Conservation (phyloP, 2,888 invertebrate species). For the Drosophila greeni region DNA sequence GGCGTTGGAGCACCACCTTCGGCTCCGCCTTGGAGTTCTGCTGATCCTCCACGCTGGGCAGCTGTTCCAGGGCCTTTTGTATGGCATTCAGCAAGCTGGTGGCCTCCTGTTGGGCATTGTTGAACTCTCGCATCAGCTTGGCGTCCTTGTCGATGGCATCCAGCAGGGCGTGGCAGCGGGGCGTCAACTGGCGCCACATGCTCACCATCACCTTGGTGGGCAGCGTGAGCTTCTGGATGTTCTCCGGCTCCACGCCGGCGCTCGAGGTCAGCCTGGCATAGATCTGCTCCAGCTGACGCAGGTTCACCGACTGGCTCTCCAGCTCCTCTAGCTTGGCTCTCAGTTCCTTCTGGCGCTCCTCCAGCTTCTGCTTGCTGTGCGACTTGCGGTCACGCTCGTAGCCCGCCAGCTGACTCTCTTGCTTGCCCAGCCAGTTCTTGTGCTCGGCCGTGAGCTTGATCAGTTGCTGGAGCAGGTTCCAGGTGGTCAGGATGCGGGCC, state of each 20-base stretch:
- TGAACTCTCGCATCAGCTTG: constrained; percentile 84
- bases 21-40: constrained; percentile 59
- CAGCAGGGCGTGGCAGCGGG: constrained; percentile 81
- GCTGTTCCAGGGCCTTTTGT: constrained; percentile 85
- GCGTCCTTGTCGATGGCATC: constrained; percentile 82
- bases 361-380: constrained; percentile 81
- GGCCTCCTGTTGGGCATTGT: constrained; percentile 85
- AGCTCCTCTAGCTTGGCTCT: constrained; percentile 81
- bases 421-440: constrained; percentile 82
- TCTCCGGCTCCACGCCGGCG: constrained; percentile 84
- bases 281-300: constrained; percentile 84
- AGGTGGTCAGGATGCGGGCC: constrained; percentile 82
- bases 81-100: constrained; percentile 85
- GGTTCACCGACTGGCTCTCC: constrained; percentile 81
- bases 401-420: constrained; percentile 82
- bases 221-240: constrained; percentile 82
- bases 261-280: constrained; percentile 85
- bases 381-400: constrained; percentile 82
- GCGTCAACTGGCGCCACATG: constrained; percentile 84
- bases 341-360: constrained; percentile 81
- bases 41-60: constrained; percentile 82
- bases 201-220: constrained; percentile 81
- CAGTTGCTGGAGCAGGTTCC: constrained; percentile 83
- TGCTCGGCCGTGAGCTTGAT: constrained; percentile 81
- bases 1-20: constrained; percentile 62